These are phyloP conservation scores for Chrysogorgia sp. DNA, from an alignment of 92 coral and sea anemone genomes.

Conservation along the genomic window DNA sequence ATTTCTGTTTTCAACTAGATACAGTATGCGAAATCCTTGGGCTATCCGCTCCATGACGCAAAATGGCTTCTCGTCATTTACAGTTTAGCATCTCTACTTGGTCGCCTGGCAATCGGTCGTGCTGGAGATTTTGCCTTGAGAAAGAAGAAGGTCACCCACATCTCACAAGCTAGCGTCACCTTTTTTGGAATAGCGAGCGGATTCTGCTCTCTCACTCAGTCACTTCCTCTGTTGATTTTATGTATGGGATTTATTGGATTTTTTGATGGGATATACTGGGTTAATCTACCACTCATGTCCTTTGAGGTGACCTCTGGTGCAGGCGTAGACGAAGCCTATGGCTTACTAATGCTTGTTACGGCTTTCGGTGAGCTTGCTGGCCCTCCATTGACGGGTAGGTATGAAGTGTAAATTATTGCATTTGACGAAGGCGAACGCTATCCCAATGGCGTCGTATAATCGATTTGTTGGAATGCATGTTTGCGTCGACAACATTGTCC, in stretches of 20 bases:
- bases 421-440: too few species aligned
- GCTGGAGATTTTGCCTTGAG: conserved; percentile 12
- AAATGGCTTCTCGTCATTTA: conserved; percentile 27
- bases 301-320: conserved; percentile 12
- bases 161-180: neutral
- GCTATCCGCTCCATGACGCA: conserved; percentile 14
- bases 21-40: conserved; percentile 26
- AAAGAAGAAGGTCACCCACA: neutral
- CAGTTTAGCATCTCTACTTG: conserved; percentile 6
- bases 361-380: conserved; percentile 3
- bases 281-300: neutral
- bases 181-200: conserved; percentile 23
- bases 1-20: conserved; percentile 9
- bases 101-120: conserved; percentile 5
- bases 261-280: conserved; percentile 29
- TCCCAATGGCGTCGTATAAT: too few species aligned
- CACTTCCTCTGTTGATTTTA: conserved; percentile 9
- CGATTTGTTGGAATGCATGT: too few species aligned
- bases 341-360: neutral
- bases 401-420: neutral
- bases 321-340: conserved; percentile 10
- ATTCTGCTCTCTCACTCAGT: conserved; percentile 24
- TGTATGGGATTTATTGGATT: conserved; percentile 25
- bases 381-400: conserved; percentile 21
- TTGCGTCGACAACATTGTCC: too few species aligned